phyloP scores from a whole-genome alignment of 2,888 invertebrate genomes.

The Eretmocerus hayati region DNA sequence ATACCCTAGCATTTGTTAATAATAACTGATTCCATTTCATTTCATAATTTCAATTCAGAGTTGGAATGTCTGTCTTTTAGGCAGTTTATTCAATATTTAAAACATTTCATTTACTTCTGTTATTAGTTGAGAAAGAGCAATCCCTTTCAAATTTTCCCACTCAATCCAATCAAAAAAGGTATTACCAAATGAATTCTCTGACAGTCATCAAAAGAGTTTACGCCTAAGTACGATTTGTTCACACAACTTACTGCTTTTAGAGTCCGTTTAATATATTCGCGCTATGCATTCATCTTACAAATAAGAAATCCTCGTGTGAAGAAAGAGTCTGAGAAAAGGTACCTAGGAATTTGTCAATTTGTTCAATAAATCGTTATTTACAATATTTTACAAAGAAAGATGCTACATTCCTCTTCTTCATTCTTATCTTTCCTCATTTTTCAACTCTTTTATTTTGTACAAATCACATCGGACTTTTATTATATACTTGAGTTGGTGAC shows the following conservation, averaged over 20 bases:
- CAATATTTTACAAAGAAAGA: conserved; percentile 47
- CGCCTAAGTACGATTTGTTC: conserved; percentile 21
- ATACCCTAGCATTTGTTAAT: conserved; percentile 29
- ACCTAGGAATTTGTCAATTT: conserved; percentile 44
- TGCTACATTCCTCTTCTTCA: conserved; percentile 37
- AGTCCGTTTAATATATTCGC: conserved; percentile 22
- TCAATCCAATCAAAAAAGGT: too few relatives aligned
- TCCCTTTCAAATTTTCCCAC: conserved; percentile 16
- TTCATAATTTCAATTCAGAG: conserved; percentile 25
- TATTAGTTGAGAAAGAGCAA: not conserved
- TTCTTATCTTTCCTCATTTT: conserved; percentile 34
- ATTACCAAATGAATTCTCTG: too few relatives aligned
- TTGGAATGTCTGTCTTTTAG: conserved; percentile 43
- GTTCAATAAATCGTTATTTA: conserved; percentile 46
- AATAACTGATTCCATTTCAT: conserved; percentile 23
- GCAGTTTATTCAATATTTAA: conserved; percentile 24
- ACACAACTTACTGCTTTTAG: conserved; percentile 22
- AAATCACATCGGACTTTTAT: conserved; percentile 31
- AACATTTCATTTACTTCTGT: conserved; percentile 15
- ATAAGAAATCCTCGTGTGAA: conserved; percentile 32
- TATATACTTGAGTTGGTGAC: conserved; percentile 26
- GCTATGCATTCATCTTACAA: conserved; percentile 28
- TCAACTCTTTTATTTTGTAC: conserved; percentile 31
- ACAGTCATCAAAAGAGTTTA: conserved; percentile 18
- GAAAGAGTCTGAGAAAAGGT: conserved; percentile 36